phyloP scores from a whole-genome alignment of 2,888 invertebrate species.

The Spilarctia lutea region DNA sequence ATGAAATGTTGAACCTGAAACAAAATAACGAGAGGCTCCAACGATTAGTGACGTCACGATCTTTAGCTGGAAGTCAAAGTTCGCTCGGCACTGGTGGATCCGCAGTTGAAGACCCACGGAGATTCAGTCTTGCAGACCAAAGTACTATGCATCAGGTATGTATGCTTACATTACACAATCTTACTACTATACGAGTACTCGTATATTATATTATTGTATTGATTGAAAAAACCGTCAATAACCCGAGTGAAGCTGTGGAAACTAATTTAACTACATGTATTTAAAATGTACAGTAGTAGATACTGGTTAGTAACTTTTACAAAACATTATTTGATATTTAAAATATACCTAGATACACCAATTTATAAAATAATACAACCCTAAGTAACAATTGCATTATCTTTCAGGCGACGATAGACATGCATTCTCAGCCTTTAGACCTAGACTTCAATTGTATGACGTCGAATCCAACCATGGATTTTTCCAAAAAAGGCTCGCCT shows the following conservation, averaged over 20 bases:
- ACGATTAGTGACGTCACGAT: constrained; percentile 91
- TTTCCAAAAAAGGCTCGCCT: constrained; percentile 79
- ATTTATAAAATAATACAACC: neutral
- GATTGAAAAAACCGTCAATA: neutral
- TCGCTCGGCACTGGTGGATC: constrained; percentile 85
- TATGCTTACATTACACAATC: neutral
- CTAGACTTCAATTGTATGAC: constrained; percentile 83
- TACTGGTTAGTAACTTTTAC: neutral
- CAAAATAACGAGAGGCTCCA: constrained; percentile 98
- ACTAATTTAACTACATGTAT: neutral
- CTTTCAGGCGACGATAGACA: constrained; percentile 75
- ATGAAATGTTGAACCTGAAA: constrained; percentile 98
- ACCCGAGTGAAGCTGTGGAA: neutral
- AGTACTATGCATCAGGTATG: constrained; percentile 81
- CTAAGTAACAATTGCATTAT: constrained; percentile 27
- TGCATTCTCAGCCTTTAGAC: constrained; percentile 81
- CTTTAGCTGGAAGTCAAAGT: constrained; percentile 88
- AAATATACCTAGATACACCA: neutral
- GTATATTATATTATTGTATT: neutral
- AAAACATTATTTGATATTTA: neutral
- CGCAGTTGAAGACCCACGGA: constrained; percentile 84
- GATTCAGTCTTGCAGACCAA: constrained; percentile 88
- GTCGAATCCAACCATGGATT: constrained; percentile 80
- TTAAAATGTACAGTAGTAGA: neutral
- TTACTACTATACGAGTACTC: no score